Evolutionary conservation across 92 coral and sea anemone species (phyloP), one percentile per base, ranked within the genome.

Genomic region (Epizoanthus ramosus): DNA sequence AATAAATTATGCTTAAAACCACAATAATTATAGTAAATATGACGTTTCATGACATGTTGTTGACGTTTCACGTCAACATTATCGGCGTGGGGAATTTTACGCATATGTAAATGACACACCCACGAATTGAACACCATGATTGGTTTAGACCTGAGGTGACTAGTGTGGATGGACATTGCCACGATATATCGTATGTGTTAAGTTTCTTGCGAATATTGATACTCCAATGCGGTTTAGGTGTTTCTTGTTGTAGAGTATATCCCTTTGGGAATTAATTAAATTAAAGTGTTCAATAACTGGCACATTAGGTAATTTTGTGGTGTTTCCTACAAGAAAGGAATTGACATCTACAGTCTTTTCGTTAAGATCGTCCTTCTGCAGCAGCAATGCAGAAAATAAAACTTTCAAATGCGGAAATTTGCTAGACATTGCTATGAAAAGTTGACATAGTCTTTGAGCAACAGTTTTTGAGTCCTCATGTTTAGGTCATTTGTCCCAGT

Each of bases 191-290:
- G 17, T 64, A 35, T 47, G 67, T 24, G 61, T 76, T 35, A 76
- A 59, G 28, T 76, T 76, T 58, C 65, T 56, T 6, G 82, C 82
- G 58, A 76, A 76, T 7, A 76, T 17, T 10, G 43, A 9, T 14
- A 76, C 64, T 10, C 82, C 82, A 12, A 53, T 35, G n/a, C 43
- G 37, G 22, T 76, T 76, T 9, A 76, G 21, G 31, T 76, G 82
- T 24, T 76, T 76, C 21, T 58, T 76, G 52, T 76, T 70, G 23
- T 76, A 57, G 23, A 76, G 64, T 25, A 54, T 58, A 8, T 64
- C 39, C 28, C 57, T 56, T 35, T 64, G 17, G 14, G 82, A 50
- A 15, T 64, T 59, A 45, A 76, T 53, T 8, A 76, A 31, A 41
- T 76, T 58, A 37, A 8, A 17, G 31, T 76, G 82, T 58, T 76